Evolutionary conservation across 2,113 vertebrate species (phyloP), one percentile per base, ranked within the genome.

Genomic region (Oncorhynchus nerka): DNA sequence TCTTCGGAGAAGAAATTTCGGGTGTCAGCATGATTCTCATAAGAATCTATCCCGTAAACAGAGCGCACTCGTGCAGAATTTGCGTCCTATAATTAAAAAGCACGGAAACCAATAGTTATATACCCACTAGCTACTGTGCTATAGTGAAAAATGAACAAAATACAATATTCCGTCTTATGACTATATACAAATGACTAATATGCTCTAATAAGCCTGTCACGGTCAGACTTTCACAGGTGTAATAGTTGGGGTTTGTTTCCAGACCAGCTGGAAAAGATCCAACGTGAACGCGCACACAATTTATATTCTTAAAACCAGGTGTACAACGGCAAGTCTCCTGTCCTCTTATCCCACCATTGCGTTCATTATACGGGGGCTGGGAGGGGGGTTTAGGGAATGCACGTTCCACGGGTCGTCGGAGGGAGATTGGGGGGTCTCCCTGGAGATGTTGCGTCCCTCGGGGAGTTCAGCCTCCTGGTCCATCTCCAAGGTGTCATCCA

Each of bases 351-450:
- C 87, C 68, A 90, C 77, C 28, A 71, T 78, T 5, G 87, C 92
- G 51, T 55, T 55, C 51, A 80, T 67, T 81, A 84, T 86, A 61
- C 93, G 88, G 4, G 95, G 94, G 55, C 95, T 95, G 1, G 74
- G 20, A 34, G 19, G 79, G n/a, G 74, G 77, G 81, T 73, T 81
- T 39, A 81, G 84, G 13, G 87, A 91, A 74, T 93, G 89, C 83
- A 93, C 92, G 1, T 93, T 91, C 0, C 94, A 93, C 0, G 96
- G 96, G 79, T 97, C 96, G 66, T 94, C 87, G 68, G 92, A 89
- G 26, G 91, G 91, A 61, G 83, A 88, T 72, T 84, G 79, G 59
- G 78, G 74, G 9, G 87, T 93, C 74, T 95, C 94, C 71, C 81
- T 85, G 80, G 94, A 93, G 65, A 81, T 76, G 79, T 91, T 90